These are phyloP conservation scores for Perca fluviatilis DNA, from an alignment of 2,113 vertebrate species.

Conservation along the genomic window DNA sequence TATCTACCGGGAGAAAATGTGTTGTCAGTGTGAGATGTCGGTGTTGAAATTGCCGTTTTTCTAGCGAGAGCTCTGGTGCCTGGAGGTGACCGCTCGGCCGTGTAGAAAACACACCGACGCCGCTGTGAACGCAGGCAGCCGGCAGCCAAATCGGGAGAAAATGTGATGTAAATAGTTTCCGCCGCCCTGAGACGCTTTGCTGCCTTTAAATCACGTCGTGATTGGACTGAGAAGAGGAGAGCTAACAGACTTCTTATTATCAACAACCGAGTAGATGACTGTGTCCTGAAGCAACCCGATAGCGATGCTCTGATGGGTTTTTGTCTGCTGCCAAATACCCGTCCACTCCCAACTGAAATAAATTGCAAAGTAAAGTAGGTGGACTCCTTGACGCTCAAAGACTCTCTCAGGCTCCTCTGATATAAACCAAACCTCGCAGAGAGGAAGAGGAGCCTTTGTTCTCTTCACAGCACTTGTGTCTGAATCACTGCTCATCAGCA, in stretches of 20 bases:
- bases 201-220: conserved; percentile 57
- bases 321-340: conserved; percentile 36
- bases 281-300: conserved; percentile 66
- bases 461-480: conserved; percentile 35
- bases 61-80: conserved; percentile 37
- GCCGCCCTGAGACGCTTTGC: conserved; percentile 48
- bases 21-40: conserved; percentile 2
- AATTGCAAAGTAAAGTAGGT: conserved; percentile 57
- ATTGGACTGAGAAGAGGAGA: conserved; percentile 57
- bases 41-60: no score
- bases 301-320: conserved; percentile 58
- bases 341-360: conserved; percentile 44
- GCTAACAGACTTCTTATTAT: conserved; percentile 65
- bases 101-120: conserved; percentile 38
- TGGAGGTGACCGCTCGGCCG: conserved; percentile 39
- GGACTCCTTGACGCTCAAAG: conserved; percentile 31
- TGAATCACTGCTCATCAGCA: conserved; percentile 60
- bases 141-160: conserved; percentile 6
- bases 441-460: conserved; percentile 55
- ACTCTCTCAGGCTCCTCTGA: conserved; percentile 21
- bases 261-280: conserved; percentile 22
- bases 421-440: conserved; percentile 18
- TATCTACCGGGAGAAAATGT: conserved; percentile 9
- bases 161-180: conserved; percentile 65
- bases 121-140: background rate